These are phyloP conservation scores for Drosophila monieri DNA, from an alignment of 2,888 invertebrate species.

Conservation along the genomic window DNA sequence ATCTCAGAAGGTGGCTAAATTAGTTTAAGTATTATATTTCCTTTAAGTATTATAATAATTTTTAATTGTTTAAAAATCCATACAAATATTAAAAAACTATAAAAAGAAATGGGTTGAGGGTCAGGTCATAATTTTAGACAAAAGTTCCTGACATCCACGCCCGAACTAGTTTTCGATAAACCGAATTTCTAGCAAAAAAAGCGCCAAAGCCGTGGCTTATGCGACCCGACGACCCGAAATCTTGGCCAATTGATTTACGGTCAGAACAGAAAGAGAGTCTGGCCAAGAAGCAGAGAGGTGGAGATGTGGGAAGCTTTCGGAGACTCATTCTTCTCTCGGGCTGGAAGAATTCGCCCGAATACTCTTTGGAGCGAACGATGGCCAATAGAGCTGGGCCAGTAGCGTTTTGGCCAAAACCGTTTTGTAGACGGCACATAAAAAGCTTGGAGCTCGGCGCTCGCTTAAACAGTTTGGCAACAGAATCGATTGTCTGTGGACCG, in stretches of 20 bases:
- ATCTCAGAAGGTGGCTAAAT: too few species aligned
- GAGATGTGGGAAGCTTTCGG: constrained; percentile 4
- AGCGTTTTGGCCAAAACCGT: constrained; percentile 36
- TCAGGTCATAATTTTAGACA: background rate
- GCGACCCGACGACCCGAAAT: constrained; percentile 30
- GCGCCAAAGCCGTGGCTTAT: constrained; percentile 3
- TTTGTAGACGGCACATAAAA: constrained; percentile 80
- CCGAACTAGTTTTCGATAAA: constrained; percentile 9
- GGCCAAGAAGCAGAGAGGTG: background rate
- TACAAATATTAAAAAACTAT: background rate
- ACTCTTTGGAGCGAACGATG: background rate
- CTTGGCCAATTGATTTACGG: constrained; percentile 53
- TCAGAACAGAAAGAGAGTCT: constrained; percentile 14
- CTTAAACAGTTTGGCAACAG: constrained; percentile 80
- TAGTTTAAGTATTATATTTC: too few species aligned
- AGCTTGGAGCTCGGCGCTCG: constrained; percentile 76
- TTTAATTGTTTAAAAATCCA: too few species aligned
- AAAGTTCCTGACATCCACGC: background rate
- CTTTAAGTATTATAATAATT: too few species aligned
- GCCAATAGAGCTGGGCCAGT: background rate
- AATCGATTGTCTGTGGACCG: constrained; percentile 73
- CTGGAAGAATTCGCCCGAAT: background rate
- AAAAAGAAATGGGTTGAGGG: background rate
- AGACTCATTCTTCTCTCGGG: constrained; percentile 2
- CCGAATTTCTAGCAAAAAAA: background rate